Evolutionary conservation across 2,797 vertebrate species (phyloP).

Genomic region (Acropternis orthonyx): DNA sequence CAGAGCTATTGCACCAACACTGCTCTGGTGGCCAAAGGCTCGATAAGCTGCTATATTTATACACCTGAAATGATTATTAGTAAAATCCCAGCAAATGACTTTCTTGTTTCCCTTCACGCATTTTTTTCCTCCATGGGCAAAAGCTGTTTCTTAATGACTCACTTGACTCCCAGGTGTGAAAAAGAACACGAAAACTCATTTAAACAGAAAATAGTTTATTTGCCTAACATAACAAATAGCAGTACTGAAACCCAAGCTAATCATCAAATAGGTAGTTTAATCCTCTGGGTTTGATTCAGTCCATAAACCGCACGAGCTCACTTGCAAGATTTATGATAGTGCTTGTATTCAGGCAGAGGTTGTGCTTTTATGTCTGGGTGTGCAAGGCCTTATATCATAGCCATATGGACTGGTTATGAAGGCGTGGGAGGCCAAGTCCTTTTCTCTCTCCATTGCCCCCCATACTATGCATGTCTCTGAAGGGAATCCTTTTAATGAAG

Average conservation of each 20-base stretch:
- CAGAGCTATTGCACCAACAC: neutral
- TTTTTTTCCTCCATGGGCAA: neutral
- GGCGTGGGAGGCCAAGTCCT: neutral
- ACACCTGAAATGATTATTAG: neutral
- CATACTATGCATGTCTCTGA: neutral
- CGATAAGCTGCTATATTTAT: neutral
- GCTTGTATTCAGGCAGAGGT: neutral
- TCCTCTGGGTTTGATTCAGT: conserved; percentile 13
- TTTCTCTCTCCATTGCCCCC: neutral
- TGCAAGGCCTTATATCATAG: neutral
- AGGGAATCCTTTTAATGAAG: neutral
- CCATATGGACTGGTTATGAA: neutral
- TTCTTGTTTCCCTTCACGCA: neutral
- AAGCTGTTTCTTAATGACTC: neutral
- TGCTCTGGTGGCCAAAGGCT: neutral
- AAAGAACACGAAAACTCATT: conserved; percentile 10
- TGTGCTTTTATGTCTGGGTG: neutral
- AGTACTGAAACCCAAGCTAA: conserved; percentile 9
- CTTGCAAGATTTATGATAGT: neutral
- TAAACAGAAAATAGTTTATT: conserved; percentile 24
- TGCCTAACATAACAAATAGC: conserved; percentile 22
- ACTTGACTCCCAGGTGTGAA: neutral
- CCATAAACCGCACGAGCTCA: neutral
- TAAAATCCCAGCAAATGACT: neutral
- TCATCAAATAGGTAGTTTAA: conserved; percentile 22